Evolutionary conservation across 2,888 invertebrate genomes (phyloP), one percentile per base, ranked within the genome.

Genomic region (Allophyes oxyacanthae): DNA sequence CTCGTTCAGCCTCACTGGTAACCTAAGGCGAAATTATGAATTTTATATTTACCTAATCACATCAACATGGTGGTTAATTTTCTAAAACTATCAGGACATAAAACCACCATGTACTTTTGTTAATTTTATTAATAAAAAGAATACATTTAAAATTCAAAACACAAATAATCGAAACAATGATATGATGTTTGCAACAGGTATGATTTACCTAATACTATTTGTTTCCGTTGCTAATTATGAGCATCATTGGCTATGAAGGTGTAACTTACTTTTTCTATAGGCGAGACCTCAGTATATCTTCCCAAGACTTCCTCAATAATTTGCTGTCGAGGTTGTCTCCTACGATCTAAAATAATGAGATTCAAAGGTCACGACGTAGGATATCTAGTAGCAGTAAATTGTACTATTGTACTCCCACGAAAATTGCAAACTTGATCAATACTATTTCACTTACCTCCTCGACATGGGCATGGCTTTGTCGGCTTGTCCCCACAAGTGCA

Each of bases 331-430:
- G 83, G 84, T 59, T 71, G 75, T 65, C 68, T 75, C 77, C 78
- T 83, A 78, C 67, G 46, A 87, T 85, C 90, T 90, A 91, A 81
- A 90, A 91, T 79, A 68, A 79, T 62, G 59, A 75, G 63, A 74
- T 69, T 60, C 48, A 64, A 72, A 70, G 38, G 9, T 68, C 52
- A 72, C 51, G 53, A 62, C 51, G 34, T 30, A 36, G 14, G 38
- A 43, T 30, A 13, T 33, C 30, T 50, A 37, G 32, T 33, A 53
- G 6, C 36, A 49, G 41, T 26, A 45, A 54, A 59, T 82, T 86
- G 86, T 87, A 88, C 88, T 89, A 59, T 82, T 86, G 86, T 87
- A 88, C 88, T 89, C 85, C 86, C 88, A 90, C 85, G 86, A 79
- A 73, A 73, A 63, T 57, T 37, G 44, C 28, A 58, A 49, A 51